phyloP scores from a whole-genome alignment of 2,888 invertebrate species.

The Alcis repandata region DNA sequence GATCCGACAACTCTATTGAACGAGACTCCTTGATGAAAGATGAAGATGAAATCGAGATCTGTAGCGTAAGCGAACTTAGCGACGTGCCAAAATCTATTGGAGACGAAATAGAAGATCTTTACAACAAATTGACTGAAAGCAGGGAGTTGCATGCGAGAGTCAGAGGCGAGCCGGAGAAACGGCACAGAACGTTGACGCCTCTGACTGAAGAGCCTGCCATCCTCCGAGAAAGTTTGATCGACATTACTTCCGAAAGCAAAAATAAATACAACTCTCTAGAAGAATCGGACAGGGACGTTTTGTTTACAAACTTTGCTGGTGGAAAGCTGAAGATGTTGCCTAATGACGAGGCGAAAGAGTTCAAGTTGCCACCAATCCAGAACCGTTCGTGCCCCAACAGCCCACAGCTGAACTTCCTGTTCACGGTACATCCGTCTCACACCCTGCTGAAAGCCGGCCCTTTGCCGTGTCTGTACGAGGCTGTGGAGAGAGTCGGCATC shows the following conservation, averaged over 20 bases:
- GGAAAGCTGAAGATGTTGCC: conserved; percentile 63
- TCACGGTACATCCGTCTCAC: conserved; percentile 57
- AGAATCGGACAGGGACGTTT: conserved; percentile 54
- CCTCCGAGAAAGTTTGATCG: conserved; percentile 64
- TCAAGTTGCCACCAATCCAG: conserved; percentile 75
- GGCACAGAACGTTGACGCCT: conserved; percentile 67
- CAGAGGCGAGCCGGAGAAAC: conserved; percentile 51
- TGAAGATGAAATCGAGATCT: conserved; percentile 40
- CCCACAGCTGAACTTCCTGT: conserved; percentile 66
- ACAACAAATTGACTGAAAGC: conserved; percentile 65
- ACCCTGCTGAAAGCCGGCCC: conserved; percentile 48
- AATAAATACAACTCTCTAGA: conserved; percentile 22
- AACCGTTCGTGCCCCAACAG: conserved; percentile 59
- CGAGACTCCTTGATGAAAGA: conserved; percentile 69
- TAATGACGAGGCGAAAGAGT: conserved; percentile 49
- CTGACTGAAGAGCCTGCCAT: conserved; percentile 73
- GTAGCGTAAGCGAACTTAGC: conserved; percentile 55
- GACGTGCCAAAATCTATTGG: conserved; percentile 64
- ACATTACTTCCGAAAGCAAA: conserved; percentile 56
- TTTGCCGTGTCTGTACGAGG: conserved; percentile 55
- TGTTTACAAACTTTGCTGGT: conserved; percentile 63
- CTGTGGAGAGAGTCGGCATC: conserved; percentile 43
- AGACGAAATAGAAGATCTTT: conserved; percentile 71
- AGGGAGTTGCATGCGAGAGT: conserved; percentile 53
- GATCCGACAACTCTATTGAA: conserved; percentile 64